Percentiles rank a stretch among this genome's conserved stretches.
Evolutionary conservation across 2,113 vertebrate species (phyloP).

Genomic region (Polypterus bichir): DNA sequence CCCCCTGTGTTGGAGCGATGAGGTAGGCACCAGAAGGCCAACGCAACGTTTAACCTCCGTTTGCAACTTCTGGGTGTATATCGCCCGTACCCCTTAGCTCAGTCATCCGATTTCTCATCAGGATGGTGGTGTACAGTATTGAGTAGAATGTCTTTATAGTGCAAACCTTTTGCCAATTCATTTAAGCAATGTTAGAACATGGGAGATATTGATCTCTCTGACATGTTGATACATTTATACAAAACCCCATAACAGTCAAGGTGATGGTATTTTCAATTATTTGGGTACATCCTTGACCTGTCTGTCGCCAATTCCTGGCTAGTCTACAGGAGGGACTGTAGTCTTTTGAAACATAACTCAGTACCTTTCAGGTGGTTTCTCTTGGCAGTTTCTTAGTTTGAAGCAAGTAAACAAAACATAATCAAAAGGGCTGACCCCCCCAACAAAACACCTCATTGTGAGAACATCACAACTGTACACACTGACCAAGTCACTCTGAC

Average conservation of each 20-base stretch:
- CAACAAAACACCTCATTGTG: conserved; percentile 7
- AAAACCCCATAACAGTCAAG: conserved; percentile 17
- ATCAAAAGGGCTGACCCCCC: conserved; percentile 4
- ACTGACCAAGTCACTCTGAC: conserved; percentile 14
- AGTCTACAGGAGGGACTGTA: conserved; percentile 13
- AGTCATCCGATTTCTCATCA: too few species aligned
- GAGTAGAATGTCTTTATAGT: too few species aligned
- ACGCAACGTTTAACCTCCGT: too few species aligned
- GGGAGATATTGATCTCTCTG: conserved; percentile 19
- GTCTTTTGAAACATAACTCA: conserved; percentile 12
- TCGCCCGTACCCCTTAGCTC: too few species aligned
- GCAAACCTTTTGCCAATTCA: too few species aligned
- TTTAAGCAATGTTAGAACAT: not conserved
- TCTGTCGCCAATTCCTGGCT: conserved; percentile 18
- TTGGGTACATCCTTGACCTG: conserved; percentile 16
- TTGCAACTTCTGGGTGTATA: too few species aligned
- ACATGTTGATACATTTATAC: conserved; percentile 18
- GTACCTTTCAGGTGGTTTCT: conserved; percentile 15
- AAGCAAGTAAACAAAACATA: not conserved
- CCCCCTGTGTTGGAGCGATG: too few species aligned
- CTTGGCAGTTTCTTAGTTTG: conserved; percentile 12
- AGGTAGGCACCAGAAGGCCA: too few species aligned
- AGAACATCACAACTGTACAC: conserved; percentile 13
- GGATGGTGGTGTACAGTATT: too few species aligned
- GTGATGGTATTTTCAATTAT: conserved; percentile 15